Conservation (phyloP, 1,140 invertebrate genomes). For the Chlorops oryzae region DNA sequence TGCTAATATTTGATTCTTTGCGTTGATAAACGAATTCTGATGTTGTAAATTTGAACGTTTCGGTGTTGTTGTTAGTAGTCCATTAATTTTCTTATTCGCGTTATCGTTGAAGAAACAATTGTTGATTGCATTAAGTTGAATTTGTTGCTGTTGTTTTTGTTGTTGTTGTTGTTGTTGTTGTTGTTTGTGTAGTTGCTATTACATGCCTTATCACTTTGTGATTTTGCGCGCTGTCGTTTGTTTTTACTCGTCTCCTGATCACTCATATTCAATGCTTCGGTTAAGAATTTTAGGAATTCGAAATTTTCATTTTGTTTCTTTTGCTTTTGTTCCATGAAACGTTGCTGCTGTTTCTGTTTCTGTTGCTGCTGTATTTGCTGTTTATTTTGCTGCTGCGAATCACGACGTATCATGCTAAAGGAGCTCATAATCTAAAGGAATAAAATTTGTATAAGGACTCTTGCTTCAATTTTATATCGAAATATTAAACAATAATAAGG, state of each 20-base stretch:
- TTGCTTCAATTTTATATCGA: too few relatives aligned
- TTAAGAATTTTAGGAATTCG: too few relatives aligned
- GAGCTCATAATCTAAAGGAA: slow-evolving; percentile 43
- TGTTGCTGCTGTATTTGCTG: slow-evolving; percentile 17
- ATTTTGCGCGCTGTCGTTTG: slow-evolving; percentile 29
- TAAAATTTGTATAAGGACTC: too few relatives aligned
- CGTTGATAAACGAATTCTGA: too few relatives aligned
- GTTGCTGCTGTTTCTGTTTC: slow-evolving; percentile 17
- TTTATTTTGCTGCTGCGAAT: slow-evolving; percentile 30
- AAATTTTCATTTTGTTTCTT: slow-evolving; percentile 17
- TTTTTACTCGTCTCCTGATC: not conserved
- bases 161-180: slow-evolving; percentile 23
- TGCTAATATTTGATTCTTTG: too few relatives aligned
- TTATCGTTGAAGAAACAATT: too few relatives aligned
- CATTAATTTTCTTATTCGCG: too few relatives aligned
- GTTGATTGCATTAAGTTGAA: slow-evolving; percentile 1
- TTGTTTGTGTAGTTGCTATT: too few relatives aligned
- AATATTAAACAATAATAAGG: too few relatives aligned
- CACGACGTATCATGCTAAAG: slow-evolving; percentile 44
- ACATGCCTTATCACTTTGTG: slow-evolving; percentile 33
- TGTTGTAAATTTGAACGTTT: slow-evolving; percentile 4
- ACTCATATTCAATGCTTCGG: slow-evolving; percentile 14
- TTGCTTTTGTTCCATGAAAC: slow-evolving; percentile 33
- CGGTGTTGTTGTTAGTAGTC: slow-evolving; percentile 7
- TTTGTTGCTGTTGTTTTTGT: slow-evolving; percentile 12